phyloP scores from a whole-genome alignment of 2,888 invertebrate genomes.

The Conops quadrifasciatus region DNA sequence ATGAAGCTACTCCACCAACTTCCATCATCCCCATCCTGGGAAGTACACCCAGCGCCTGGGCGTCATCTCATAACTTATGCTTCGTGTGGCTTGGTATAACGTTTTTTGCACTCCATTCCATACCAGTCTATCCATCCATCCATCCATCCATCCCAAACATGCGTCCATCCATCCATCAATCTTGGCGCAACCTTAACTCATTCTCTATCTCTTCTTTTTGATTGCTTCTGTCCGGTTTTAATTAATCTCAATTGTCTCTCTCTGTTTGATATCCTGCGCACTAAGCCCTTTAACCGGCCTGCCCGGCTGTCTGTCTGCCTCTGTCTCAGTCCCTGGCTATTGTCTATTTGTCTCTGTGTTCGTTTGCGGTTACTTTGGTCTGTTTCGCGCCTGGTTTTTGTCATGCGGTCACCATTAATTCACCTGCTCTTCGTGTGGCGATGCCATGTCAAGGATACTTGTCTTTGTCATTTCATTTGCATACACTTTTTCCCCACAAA shows the following conservation, averaged over 20 bases:
- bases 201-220: background rate
- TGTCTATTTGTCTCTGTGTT: background rate
- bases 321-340: background rate
- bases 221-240: slow-evolving; percentile 10
- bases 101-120: too few relatives aligned
- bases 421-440: slow-evolving; percentile 3
- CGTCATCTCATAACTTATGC: too few relatives aligned
- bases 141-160: slow-evolving; percentile 6
- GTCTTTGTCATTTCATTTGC: background rate
- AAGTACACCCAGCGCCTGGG: too few relatives aligned
- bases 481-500: background rate
- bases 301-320: background rate
- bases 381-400: too few relatives aligned
- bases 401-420: background rate
- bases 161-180: slow-evolving; percentile 27
- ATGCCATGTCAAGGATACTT: background rate
- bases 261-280: slow-evolving; percentile 11
- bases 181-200: slow-evolving; percentile 5
- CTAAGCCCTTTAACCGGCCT: background rate
- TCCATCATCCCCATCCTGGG: too few relatives aligned
- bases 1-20: too few relatives aligned
- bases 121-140: background rate
- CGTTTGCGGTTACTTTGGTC: background rate
- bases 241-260: slow-evolving; percentile 9
- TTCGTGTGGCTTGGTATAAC: too few relatives aligned